Evolutionary conservation across 2,888 invertebrate species (phyloP).

Genomic region (Aphidius colemani): DNA sequence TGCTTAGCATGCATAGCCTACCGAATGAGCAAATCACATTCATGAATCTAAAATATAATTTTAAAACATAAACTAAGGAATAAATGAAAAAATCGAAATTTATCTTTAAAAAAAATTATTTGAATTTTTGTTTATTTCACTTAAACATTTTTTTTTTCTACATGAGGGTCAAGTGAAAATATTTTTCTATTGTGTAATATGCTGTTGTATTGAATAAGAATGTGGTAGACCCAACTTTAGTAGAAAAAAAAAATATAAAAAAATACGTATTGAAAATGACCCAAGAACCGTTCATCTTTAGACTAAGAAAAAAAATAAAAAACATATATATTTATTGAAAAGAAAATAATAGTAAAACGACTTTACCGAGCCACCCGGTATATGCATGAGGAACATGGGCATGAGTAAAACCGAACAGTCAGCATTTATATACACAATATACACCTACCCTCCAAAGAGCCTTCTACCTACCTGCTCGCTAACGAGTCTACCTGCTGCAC

Average conservation of each 20-base stretch:
- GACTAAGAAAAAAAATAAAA: background rate
- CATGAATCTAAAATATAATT: conserved; percentile 11
- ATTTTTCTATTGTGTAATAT: conserved; percentile 12
- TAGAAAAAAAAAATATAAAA: background rate
- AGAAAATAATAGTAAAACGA: no score
- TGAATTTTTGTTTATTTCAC: background rate
- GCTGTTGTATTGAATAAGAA: background rate
- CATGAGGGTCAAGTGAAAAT: background rate
- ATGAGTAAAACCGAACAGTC: background rate
- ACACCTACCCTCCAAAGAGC: conserved; percentile 34
- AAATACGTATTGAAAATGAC: background rate
- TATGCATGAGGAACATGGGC: conserved; percentile 47
- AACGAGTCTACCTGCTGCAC: conserved; percentile 59
- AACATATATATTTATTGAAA: background rate
- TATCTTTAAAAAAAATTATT: background rate
- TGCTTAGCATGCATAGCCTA: conserved; percentile 39
- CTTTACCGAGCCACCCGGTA: conserved; percentile 49
- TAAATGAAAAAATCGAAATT: background rate
- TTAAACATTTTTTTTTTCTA: background rate
- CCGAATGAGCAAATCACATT: conserved; percentile 29
- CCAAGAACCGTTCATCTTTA: background rate
- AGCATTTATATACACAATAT: conserved; percentile 32
- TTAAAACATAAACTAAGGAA: background rate
- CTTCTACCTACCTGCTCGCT: conserved; percentile 56
- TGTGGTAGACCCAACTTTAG: background rate